These are phyloP conservation scores for Hirtodrosophila cameraria DNA, from an alignment of 2,888 invertebrate species.

Conservation along the genomic window DNA sequence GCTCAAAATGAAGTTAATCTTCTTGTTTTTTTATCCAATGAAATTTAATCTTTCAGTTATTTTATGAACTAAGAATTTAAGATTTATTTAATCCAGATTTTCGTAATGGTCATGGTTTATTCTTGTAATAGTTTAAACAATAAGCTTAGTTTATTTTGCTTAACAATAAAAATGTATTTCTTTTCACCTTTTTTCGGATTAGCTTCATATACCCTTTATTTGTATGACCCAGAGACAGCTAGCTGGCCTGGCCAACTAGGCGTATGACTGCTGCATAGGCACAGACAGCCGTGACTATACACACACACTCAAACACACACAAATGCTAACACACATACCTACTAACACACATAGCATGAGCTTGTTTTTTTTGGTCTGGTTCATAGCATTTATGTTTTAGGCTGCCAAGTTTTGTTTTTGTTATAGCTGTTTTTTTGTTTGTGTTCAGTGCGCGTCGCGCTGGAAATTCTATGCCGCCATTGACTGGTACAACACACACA, in stretches of 20 bases:
- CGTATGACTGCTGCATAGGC: slow-evolving; percentile 23
- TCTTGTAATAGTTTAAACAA: too few species aligned
- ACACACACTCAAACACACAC: slow-evolving; percentile 1
- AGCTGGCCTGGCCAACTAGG: slow-evolving; percentile 17
- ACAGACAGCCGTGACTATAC: neutral
- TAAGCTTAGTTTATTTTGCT: too few species aligned
- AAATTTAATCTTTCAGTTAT: too few species aligned
- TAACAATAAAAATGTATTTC: too few species aligned
- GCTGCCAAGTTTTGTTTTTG: slow-evolving; percentile 60
- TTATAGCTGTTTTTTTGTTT: slow-evolving; percentile 26
- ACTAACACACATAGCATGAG: neutral
- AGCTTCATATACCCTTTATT: neutral
- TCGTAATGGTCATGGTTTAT: too few species aligned
- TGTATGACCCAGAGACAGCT: neutral
- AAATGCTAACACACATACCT: neutral
- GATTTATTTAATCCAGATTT: too few species aligned
- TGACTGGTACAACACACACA: slow-evolving; percentile 45
- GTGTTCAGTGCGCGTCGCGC: slow-evolving; percentile 37
- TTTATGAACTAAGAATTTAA: too few species aligned
- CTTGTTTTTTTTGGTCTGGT: slow-evolving; percentile 44
- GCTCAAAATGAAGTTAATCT: too few species aligned
- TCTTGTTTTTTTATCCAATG: too few species aligned
- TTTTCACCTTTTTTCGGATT: too few species aligned
- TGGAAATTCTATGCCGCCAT: slow-evolving; percentile 70
- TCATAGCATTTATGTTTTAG: slow-evolving; percentile 63